These are phyloP conservation scores for Pygocentrus nattereri DNA, from an alignment of 2,797 vertebrate genomes.

Conservation along the genomic window DNA sequence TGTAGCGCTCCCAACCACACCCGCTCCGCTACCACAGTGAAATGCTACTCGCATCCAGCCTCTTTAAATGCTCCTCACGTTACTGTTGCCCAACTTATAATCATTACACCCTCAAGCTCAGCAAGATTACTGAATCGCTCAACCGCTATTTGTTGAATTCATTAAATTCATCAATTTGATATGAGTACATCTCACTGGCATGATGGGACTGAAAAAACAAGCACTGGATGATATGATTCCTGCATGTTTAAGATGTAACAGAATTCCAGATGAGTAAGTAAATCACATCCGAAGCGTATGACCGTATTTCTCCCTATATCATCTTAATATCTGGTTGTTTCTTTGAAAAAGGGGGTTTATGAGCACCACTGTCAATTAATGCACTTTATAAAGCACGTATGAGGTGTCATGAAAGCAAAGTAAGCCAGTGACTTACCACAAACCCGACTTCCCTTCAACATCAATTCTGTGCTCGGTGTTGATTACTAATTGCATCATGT, in stretches of 20 bases:
- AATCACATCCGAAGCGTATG: not conserved
- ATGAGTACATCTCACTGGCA: slow-evolving; percentile 6
- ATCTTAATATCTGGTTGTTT: not conserved
- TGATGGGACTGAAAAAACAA: not conserved
- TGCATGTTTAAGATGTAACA: slow-evolving; percentile 6
- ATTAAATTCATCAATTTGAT: slow-evolving; percentile 17
- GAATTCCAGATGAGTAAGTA: not conserved
- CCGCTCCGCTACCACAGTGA: not conserved
- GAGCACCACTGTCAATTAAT: not conserved
- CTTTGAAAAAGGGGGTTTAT: slow-evolving; percentile 20
- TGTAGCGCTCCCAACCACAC: not conserved
- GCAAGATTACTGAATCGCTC: slow-evolving; percentile 12
- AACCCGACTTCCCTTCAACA: not conserved
- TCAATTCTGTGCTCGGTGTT: not conserved
- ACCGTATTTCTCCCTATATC: slow-evolving; percentile 1
- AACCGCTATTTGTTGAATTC: slow-evolving; percentile 7
- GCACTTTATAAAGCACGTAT: not conserved
- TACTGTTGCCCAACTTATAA: not conserved
- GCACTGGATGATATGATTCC: not conserved
- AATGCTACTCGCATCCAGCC: not conserved
- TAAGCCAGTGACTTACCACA: not conserved
- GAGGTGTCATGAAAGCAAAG: slow-evolving; percentile 15
- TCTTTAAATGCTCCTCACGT: slow-evolving; percentile 14
- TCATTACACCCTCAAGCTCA: not conserved
- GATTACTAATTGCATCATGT: slow-evolving; percentile 13